phyloP scores from a whole-genome alignment of 2,888 invertebrate genomes.

The Acheta domesticus region DNA sequence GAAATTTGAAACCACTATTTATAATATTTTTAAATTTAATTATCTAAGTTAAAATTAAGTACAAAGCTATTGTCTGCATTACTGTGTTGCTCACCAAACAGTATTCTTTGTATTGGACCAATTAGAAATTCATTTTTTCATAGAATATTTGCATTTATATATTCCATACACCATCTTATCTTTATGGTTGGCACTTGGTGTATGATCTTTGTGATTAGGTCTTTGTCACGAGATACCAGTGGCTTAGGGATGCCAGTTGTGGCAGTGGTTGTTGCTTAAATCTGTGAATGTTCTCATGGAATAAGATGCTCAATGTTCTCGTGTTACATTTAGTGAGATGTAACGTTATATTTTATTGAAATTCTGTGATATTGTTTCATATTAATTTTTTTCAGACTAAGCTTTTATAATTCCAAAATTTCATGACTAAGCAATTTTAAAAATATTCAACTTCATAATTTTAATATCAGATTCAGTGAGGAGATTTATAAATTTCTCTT shows the following conservation, averaged over 20 bases:
- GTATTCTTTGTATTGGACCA: conserved; percentile 4
- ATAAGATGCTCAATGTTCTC: conserved; percentile 1
- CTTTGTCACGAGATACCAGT: neutral
- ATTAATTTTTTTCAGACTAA: neutral
- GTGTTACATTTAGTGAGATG: neutral
- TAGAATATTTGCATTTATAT: neutral
- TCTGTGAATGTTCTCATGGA: conserved; percentile 1
- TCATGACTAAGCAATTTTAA: neutral
- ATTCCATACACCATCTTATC: neutral
- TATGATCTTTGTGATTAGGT: neutral
- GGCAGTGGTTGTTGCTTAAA: neutral
- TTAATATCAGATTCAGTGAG: neutral
- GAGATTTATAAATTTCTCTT: neutral
- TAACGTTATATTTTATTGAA: neutral
- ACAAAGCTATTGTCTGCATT: neutral
- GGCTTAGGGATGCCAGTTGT: neutral
- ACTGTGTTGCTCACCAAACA: neutral
- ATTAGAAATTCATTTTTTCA: neutral
- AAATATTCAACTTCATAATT: neutral
- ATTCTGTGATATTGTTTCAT: neutral
- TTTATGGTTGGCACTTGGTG: neutral
- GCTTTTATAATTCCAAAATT: neutral
- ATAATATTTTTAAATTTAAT: neutral
- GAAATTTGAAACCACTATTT: neutral
- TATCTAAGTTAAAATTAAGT: neutral